Base-by-base conservation (phyloP, 1,140 invertebrate genomes). In the Meloidogyne exigua region DNA sequence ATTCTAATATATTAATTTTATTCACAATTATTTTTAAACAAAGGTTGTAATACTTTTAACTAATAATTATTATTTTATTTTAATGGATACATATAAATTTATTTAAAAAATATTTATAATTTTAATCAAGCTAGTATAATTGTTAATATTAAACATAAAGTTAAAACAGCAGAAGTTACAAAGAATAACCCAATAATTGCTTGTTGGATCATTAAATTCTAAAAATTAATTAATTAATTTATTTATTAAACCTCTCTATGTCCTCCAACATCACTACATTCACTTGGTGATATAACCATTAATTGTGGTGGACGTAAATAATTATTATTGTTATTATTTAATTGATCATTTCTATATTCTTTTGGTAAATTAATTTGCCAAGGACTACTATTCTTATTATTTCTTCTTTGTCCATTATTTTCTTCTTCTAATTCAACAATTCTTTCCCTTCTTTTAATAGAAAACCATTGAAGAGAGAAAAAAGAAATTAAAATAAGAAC, bases 121-220 rank as follows among this genome's bases (percentile, higher is more conserved):
- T 39, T 67, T n/a, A 32, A 28, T 68, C 10, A 68, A 32, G 66
- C 21, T 18, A 68, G n/a, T 23, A 68, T 42, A 4, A 68, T 9
- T 42, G 39, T 36, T n/a, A 68, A 0, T n/a, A 21, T 13, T n/a
- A 68, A 36, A 42, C 28, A 32, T n/a, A 68, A 42, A 68, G 15
- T 68, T 21, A 68, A 21, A 9, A 68, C 15, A 36, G 66, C 39
- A 18, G 66, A 68, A 10, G 66, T 4, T 5, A 68, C 66, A 42
- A 68, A 68, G 9, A 68, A 68, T 42, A 68, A 42, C 3, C 66
- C 18, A 42, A 68, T 32, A n/a, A 68, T 68, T 32, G 66, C 66
- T 7, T 42, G 66, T 42, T 36, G 28, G 0, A 68, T 68, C 28
- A 68, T 36, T 68, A 42, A 68, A 68, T 21, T 32, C 66, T 32